Evolutionary conservation across 2,797 vertebrate species (phyloP).

Genomic region (Typhlichthys subterraneus): DNA sequence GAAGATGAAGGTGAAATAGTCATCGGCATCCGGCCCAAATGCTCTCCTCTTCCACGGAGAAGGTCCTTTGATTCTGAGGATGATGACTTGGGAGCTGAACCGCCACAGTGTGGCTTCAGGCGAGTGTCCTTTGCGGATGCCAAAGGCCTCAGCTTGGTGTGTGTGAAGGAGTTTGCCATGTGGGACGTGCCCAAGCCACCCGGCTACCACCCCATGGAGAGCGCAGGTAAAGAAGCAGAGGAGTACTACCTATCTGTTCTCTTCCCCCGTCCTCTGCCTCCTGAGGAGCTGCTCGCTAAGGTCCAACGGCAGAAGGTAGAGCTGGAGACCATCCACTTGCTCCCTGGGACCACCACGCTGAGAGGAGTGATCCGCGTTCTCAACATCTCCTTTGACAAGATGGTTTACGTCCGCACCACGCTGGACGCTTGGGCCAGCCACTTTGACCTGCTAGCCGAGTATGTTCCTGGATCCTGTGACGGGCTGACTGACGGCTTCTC

Average conservation of each 20-base stretch:
- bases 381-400: conserved; percentile 89
- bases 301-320: conserved; percentile 84
- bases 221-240: conserved; percentile 68
- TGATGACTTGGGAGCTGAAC: conserved; percentile 81
- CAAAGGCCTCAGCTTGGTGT: conserved; percentile 90
- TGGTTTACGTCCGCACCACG: conserved; percentile 86
- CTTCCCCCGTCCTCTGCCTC: conserved; percentile 78
- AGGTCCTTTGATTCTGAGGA: conserved; percentile 82
- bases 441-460: conserved; percentile 91
- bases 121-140: conserved; percentile 95
- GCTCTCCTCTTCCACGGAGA: conserved; percentile 86
- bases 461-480: conserved; percentile 84
- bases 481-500: conserved; percentile 87
- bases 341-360: conserved; percentile 83
- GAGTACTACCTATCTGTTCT: conserved; percentile 81
- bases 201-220: conserved; percentile 57
- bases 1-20: conserved; percentile 82
- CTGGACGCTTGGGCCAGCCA: conserved; percentile 89
- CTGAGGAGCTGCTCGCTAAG: conserved; percentile 78
- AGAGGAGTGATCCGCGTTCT: conserved; percentile 89
- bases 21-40: conserved; percentile 79
- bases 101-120: conserved; percentile 69
- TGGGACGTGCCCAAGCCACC: conserved; percentile 80
- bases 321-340: conserved; percentile 82
- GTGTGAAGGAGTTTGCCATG: conserved; percentile 89